These are phyloP conservation scores for Lagocephalus sceleratus DNA, from an alignment of 2,797 vertebrate genomes.

Conservation along the genomic window DNA sequence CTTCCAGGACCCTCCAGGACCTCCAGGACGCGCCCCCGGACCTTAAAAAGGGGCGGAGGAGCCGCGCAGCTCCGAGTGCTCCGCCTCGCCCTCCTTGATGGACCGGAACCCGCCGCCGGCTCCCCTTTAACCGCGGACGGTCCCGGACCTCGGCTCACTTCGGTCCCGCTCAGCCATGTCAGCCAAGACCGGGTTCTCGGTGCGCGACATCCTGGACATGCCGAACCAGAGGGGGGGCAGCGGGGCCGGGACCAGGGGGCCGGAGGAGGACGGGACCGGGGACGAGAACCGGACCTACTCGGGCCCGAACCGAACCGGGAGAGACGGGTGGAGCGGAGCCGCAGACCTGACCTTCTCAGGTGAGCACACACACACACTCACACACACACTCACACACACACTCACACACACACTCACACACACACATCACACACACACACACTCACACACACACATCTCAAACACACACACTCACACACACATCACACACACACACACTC, in stretches of 20 bases:
- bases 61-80: background rate
- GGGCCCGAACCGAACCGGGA: slow-evolving; percentile 47
- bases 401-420: no score
- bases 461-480: no score
- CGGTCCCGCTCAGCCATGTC: slow-evolving; percentile 68
- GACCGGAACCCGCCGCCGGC: slow-evolving; percentile 10
- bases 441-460: no score
- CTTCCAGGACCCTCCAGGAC: background rate
- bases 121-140: slow-evolving; percentile 9
- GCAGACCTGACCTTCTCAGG: slow-evolving; percentile 82
- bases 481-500: no score
- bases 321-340: slow-evolving; percentile 81
- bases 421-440: no score
- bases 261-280: slow-evolving; percentile 79
- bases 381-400: no score
- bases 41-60: slow-evolving; percentile 12
- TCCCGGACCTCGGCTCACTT: background rate
- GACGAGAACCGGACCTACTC: slow-evolving; percentile 12
- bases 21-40: slow-evolving; percentile 60
- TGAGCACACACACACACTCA: no score
- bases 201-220: slow-evolving; percentile 90
- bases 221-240: slow-evolving; percentile 77
- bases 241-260: slow-evolving; percentile 75
- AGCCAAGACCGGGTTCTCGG: slow-evolving; percentile 89
- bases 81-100: slow-evolving; percentile 39